Base-by-base conservation (phyloP, 1,140 invertebrate species). In the Oedothorax gibbosus region DNA sequence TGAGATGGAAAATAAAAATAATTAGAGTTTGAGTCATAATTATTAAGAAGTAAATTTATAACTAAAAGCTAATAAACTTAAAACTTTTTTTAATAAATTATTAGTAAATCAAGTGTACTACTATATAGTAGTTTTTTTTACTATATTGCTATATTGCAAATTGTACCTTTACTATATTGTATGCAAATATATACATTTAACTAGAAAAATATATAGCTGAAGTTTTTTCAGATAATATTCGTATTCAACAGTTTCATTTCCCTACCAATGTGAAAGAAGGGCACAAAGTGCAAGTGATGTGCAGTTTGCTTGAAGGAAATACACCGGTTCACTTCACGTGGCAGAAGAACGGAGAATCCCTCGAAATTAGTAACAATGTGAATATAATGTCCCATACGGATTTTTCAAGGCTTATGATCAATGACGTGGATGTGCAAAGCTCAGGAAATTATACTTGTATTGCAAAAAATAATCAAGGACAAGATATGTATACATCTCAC, bases 381-480 rank as follows among this genome's bases (percentile, higher is more conserved):
- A 77, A 73, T 49, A 77, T 86, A 3, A 54, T 77, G 49, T 54
- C 71, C 14, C 79, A 82, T 49, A 6, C n/a, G 10, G 65, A 71
- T 62, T 77, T 82, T 57, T 60, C 89, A 73, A 83, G 90, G 88
- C 15, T 88, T 77, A 64, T 91, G 89, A 87, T 89, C 89, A 85
- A 90, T 89, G 11, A 91, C 90, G 85, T 82, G 21, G 69, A 76
- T 49, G 54, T 65, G 8, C 54, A 87, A 60, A 89, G 90, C 57
- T 89, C 89, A 51, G 93, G 93, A 86, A 93, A 93, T 89, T 94
- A 94, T 90, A 93, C 92, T 60, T 94, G 93, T 89, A 91, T 91
- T 85, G 92, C 93, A 6, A 86, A 85, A 60, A 93, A 92, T 88
- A 72, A 85, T 21, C 91, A 90, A 57, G 91, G 90, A 20, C 35